These are phyloP conservation scores for Eulemur rufifrons DNA, from an alignment of 2,113 vertebrate species.

Conservation along the genomic window DNA sequence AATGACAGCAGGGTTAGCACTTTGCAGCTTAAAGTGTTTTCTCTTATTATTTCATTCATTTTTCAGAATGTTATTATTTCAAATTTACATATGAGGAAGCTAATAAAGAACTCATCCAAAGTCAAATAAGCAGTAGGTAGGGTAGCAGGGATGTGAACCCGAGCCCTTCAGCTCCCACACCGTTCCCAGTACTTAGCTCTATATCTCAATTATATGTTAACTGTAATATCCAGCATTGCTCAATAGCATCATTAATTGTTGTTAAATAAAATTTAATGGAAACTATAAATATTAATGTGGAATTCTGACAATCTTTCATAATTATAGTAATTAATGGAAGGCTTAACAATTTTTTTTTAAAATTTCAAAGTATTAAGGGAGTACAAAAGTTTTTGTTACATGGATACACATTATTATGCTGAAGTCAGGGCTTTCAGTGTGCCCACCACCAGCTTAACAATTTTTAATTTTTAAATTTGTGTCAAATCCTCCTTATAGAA, in stretches of 20 bases:
- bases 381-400: too few relatives aligned
- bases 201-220: neutral
- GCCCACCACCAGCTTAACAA: neutral
- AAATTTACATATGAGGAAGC: neutral
- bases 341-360: neutral
- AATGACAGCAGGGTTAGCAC: neutral
- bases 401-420: too few relatives aligned
- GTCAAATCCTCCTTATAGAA: neutral
- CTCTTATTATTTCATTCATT: constrained; percentile 6
- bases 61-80: constrained; percentile 12
- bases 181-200: neutral
- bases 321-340: constrained; percentile 30
- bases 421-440: too few relatives aligned
- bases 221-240: neutral
- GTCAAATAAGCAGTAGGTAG: neutral
- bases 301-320: neutral
- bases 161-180: neutral
- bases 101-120: neutral
- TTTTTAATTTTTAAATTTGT: constrained; percentile 26
- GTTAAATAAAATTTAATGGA: constrained; percentile 42
- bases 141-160: neutral
- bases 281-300: constrained; percentile 20
- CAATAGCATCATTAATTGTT: constrained; percentile 2
- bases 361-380: too few relatives aligned
- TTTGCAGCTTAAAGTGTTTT: neutral